Percentiles rank a stretch among this genome's conserved stretches.
These are phyloP conservation scores for Zaprionus capensis DNA, from an alignment of 1,140 invertebrate genomes.

Conservation along the genomic window DNA sequence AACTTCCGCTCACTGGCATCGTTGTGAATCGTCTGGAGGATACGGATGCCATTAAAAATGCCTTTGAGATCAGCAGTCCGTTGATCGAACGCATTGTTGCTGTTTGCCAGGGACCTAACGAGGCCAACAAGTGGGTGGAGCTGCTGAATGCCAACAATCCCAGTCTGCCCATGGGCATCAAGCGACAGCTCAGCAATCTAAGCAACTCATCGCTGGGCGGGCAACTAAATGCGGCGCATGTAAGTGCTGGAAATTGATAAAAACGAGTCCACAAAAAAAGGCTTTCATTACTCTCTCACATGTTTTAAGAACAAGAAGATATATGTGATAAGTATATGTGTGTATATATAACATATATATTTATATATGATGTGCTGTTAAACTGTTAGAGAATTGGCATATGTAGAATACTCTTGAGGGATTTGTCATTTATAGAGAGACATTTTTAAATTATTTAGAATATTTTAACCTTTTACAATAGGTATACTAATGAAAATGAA, in stretches of 20 bases:
- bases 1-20: conserved; percentile 94
- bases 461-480: too few species aligned
- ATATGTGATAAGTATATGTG: neutral
- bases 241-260: conserved; percentile 83
- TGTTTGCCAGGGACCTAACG: conserved; percentile 92
- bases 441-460: too few species aligned
- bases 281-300: conserved; percentile 34
- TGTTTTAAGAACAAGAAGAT: neutral
- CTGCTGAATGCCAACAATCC: conserved; percentile 86
- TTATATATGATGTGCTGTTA: neutral
- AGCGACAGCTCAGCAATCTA: conserved; percentile 81
- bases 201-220: conserved; percentile 80
- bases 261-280: neutral
- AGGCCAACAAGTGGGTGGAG: conserved; percentile 94
- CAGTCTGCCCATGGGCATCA: conserved; percentile 83
- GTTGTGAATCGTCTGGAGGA: conserved; percentile 91
- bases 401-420: neutral
- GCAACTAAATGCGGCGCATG: conserved; percentile 85
- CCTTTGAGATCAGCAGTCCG: conserved; percentile 96
- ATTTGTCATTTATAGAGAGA: too few species aligned
- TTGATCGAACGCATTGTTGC: conserved; percentile 96
- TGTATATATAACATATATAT: neutral
- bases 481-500: too few species aligned
- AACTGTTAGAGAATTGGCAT: neutral
- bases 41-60: conserved; percentile 92